These are phyloP conservation scores for Apus apus DNA, from an alignment of 2,113 vertebrate genomes.

Conservation along the genomic window DNA sequence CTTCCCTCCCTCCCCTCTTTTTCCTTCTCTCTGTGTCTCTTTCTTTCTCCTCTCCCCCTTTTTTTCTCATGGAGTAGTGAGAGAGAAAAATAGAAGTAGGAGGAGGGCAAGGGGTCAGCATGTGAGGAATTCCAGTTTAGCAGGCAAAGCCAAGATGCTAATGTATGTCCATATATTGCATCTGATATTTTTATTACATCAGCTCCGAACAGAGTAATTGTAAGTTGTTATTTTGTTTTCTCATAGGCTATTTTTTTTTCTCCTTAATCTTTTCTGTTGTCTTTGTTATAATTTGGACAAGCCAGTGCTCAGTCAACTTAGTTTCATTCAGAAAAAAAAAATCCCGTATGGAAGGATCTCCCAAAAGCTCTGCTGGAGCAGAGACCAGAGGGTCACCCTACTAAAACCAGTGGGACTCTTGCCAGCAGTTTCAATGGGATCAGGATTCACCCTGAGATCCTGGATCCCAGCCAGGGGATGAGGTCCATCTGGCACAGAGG, in stretches of 20 bases:
- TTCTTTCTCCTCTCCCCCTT: not conserved
- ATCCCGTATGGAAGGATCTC: not conserved
- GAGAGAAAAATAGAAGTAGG: constrained; percentile 46
- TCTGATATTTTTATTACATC: constrained; percentile 9
- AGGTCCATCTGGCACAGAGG: not conserved
- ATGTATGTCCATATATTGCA: not conserved
- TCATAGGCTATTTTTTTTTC: not conserved
- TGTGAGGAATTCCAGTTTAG: constrained; percentile 49
- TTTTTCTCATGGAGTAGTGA: constrained; percentile 12
- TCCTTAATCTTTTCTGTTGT: rapidly evolving
- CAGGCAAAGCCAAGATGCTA: constrained; percentile 12
- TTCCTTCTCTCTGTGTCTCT: not conserved
- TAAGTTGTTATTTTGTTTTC: not conserved
- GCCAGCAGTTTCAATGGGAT: not conserved
- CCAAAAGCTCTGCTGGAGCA: not conserved
- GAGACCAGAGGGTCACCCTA: not conserved
- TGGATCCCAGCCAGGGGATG: not conserved
- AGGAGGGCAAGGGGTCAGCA: constrained; percentile 46
- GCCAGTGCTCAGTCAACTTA: not conserved
- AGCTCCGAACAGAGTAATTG: not conserved
- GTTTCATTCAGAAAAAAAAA: constrained; percentile 11
- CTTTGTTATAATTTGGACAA: not conserved
- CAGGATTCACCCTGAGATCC: not conserved
- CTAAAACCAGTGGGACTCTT: not conserved
- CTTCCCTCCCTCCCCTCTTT: too few species aligned